Conservation (phyloP, 1,140 invertebrate genomes). For the Drosophila elegans region DNA sequence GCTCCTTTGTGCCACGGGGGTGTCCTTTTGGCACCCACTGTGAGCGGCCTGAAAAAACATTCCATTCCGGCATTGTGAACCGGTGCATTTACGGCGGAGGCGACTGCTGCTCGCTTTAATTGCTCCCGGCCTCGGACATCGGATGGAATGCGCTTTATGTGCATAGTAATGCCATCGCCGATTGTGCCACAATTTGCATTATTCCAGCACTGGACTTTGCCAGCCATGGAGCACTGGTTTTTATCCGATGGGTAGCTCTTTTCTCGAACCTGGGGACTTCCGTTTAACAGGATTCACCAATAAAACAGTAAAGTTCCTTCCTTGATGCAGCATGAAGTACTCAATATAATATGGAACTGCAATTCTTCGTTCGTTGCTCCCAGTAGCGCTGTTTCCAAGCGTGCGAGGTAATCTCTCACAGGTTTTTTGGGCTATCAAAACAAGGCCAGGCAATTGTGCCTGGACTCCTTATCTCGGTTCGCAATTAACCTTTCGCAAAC, state of each 20-base stretch:
- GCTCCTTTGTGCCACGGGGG: slow-evolving; percentile 66
- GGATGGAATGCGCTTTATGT: slow-evolving; percentile 35
- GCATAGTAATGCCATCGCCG: slow-evolving; percentile 24
- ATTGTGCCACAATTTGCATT: slow-evolving; percentile 60
- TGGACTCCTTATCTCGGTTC: slow-evolving; percentile 21
- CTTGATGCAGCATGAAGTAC: background rate
- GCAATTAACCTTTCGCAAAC: slow-evolving; percentile 9
- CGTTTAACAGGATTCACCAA: background rate
- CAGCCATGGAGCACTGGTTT: background rate
- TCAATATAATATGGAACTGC: slow-evolving; percentile 13
- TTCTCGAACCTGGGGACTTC: background rate
- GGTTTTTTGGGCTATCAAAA: slow-evolving; percentile 23
- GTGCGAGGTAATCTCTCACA: slow-evolving; percentile 11
- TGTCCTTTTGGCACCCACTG: slow-evolving; percentile 29
- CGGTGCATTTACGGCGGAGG: slow-evolving; percentile 59
- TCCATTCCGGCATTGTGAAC: slow-evolving; percentile 44
- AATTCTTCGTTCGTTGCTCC: slow-evolving; percentile 16
- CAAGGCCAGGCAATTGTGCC: slow-evolving; percentile 17
- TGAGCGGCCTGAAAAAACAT: slow-evolving; percentile 32
- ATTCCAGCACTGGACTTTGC: slow-evolving; percentile 27
- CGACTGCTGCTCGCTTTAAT: slow-evolving; percentile 62
- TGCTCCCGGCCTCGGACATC: slow-evolving; percentile 56
- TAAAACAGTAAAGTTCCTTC: background rate
- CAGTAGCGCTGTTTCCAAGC: slow-evolving; percentile 34
- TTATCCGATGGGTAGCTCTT: background rate